Evolutionary conservation across 37 sponge, comb jelly and placozoan genomes (phyloP).

Genomic region (Eunapius fragilis): DNA sequence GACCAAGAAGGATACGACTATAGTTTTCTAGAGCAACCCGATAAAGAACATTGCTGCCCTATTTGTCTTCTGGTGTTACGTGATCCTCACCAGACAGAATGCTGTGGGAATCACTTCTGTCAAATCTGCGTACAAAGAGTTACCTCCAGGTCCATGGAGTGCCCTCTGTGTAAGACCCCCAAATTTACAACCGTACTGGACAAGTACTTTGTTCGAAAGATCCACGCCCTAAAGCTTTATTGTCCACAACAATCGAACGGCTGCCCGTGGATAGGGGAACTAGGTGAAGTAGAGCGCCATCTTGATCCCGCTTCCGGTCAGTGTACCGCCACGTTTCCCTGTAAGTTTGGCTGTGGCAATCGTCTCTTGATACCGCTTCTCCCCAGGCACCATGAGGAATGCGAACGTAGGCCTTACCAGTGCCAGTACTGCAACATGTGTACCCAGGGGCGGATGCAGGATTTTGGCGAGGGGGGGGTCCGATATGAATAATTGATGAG

Average conservation of each 20-base stretch:
- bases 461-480: too few relatives aligned
- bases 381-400: slow-evolving; percentile 15
- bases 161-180: slow-evolving; percentile 44
- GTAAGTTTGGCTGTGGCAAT: slow-evolving; percentile 19
- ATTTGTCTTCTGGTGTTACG: slow-evolving; percentile 48
- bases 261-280: slow-evolving; percentile 51
- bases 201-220: slow-evolving; percentile 13
- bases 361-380: background rate
- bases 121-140: slow-evolving; percentile 14
- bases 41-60: slow-evolving; percentile 31
- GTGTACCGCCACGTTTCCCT: slow-evolving; percentile 8
- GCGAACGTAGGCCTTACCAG: slow-evolving; percentile 12
- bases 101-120: slow-evolving; percentile 69
- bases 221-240: slow-evolving; percentile 32
- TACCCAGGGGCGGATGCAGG: too few relatives aligned
- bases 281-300: slow-evolving; percentile 31
- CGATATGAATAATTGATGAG: too few relatives aligned
- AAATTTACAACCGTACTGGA: slow-evolving; percentile 33
- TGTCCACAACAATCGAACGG: slow-evolving; percentile 49
- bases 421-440: slow-evolving; percentile 34
- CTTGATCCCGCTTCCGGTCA: slow-evolving; percentile 29
- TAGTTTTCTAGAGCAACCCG: slow-evolving; percentile 22
- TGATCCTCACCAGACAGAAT: slow-evolving; percentile 45
- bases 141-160: background rate
- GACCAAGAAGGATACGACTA: slow-evolving; percentile 26